Percentiles rank a stretch among this genome's conserved stretches.
These are phyloP conservation scores for Capra hircus DNA, from an alignment of 2,113 vertebrate genomes.

Conservation along the genomic window DNA sequence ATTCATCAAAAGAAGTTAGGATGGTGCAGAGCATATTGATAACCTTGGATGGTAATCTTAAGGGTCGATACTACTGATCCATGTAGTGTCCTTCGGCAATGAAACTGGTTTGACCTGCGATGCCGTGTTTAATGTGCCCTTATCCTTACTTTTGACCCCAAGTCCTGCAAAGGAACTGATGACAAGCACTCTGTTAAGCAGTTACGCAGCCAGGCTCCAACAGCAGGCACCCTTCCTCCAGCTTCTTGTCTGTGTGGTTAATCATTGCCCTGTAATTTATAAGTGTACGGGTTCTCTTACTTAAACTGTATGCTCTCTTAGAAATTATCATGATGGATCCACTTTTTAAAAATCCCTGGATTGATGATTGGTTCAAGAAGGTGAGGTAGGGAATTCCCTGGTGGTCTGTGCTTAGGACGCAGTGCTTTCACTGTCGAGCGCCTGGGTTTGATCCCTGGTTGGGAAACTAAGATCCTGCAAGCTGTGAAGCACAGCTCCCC, in stretches of 20 bases:
- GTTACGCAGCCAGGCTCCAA: neutral
- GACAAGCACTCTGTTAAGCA: neutral
- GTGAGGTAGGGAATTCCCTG: neutral
- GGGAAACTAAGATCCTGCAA: neutral
- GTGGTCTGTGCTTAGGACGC: accelerated
- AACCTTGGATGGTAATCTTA: neutral
- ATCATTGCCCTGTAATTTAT: neutral
- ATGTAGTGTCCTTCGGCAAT: neutral
- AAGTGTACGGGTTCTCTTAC: neutral
- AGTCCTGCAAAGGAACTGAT: neutral
- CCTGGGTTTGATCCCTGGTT: neutral
- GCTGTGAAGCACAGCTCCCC: neutral
- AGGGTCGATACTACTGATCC: neutral
- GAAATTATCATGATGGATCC: neutral
- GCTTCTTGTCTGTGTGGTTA: neutral
- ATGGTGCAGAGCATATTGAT: neutral
- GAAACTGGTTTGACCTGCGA: neutral
- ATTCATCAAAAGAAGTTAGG: neutral
- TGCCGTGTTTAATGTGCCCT: neutral
- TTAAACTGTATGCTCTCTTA: neutral
- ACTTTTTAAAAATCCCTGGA: neutral
- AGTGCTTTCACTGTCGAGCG: accelerated
- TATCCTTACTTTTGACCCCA: neutral
- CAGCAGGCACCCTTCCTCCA: neutral
- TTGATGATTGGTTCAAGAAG: neutral